A percentile compares a stretch with the other conserved stretches of the same genome.
Evolutionary conservation across 2,113 vertebrate genomes (phyloP).

Genomic region (Proteles cristata): DNA sequence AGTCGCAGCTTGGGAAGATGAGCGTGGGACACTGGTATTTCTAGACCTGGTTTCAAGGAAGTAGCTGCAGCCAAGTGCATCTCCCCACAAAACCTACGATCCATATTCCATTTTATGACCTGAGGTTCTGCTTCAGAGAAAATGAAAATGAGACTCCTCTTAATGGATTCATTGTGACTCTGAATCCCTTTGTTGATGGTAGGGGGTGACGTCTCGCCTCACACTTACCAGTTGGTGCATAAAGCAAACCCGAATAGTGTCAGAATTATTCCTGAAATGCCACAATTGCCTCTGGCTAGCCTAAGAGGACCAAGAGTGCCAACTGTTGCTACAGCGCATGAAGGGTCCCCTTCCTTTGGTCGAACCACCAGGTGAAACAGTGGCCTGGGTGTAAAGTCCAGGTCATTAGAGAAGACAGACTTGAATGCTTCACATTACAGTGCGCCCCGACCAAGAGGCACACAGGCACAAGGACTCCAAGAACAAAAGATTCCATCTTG

Average conservation of each 20-base stretch:
- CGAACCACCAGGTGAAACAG: background rate
- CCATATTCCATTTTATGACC: background rate
- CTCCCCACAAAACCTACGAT: background rate
- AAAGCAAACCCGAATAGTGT: background rate
- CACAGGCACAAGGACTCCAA: background rate
- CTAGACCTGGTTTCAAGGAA: background rate
- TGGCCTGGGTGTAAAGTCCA: background rate
- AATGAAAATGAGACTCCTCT: background rate
- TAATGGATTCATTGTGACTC: background rate
- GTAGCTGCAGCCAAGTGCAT: background rate
- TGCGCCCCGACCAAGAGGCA: background rate
- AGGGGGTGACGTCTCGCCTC: background rate
- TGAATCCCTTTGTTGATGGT: background rate
- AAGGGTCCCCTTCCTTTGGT: accelerated
- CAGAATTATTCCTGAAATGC: background rate
- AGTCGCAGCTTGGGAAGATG: background rate
- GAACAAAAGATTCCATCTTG: background rate
- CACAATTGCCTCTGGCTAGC: background rate
- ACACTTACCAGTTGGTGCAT: background rate
- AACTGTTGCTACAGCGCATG: accelerated
- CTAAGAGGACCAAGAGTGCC: background rate
- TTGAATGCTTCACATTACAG: background rate
- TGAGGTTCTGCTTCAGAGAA: background rate
- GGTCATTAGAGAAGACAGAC: background rate
- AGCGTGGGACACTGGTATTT: background rate